Evolutionary conservation across 2,888 invertebrate species (phyloP).

Genomic region (Apamea anceps): DNA sequence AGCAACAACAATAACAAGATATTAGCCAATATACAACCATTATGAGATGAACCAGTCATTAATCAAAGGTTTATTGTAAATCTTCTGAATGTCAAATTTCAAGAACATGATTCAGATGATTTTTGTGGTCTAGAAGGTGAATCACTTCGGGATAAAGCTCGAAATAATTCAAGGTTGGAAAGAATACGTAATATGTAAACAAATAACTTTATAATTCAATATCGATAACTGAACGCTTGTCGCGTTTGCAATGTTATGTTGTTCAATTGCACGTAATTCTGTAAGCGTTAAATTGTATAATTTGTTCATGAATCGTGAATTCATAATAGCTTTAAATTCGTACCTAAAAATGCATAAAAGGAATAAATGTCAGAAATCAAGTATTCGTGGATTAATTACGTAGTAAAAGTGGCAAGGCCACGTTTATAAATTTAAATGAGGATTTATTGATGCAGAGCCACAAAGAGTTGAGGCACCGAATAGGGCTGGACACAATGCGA

Average conservation of each 20-base stretch:
- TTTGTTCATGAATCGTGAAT: conserved; percentile 20
- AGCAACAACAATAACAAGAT: conserved; percentile 68
- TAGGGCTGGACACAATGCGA: conserved; percentile 64
- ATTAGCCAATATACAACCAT: conserved; percentile 73
- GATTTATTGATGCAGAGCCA: conserved; percentile 66
- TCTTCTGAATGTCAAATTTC: conserved; percentile 72
- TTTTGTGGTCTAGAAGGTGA: conserved; percentile 56
- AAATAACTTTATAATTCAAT: conserved; percentile 34
- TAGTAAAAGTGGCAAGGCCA: conserved; percentile 70
- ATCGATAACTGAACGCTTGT: conserved; percentile 20
- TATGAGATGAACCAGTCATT: conserved; percentile 74
- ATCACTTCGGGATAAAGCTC: conserved; percentile 59
- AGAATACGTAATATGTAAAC: conserved; percentile 48
- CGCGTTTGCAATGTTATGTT: conserved; percentile 21
- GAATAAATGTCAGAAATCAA: conserved; percentile 29
- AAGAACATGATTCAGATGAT: conserved; percentile 68
- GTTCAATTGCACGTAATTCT: conserved; percentile 28
- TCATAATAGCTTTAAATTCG: conserved; percentile 11
- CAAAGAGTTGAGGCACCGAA: conserved; percentile 65
- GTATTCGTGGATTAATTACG: conserved; percentile 54
- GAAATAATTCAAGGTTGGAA: conserved; percentile 54
- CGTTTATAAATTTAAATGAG: conserved; percentile 70
- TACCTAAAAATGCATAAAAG: conserved; percentile 20
- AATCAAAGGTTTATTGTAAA: conserved; percentile 76
- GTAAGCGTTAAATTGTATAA: conserved; percentile 29